Conservation (phyloP, 1,140 invertebrate species). For the Leguminivora glycinivorella region DNA sequence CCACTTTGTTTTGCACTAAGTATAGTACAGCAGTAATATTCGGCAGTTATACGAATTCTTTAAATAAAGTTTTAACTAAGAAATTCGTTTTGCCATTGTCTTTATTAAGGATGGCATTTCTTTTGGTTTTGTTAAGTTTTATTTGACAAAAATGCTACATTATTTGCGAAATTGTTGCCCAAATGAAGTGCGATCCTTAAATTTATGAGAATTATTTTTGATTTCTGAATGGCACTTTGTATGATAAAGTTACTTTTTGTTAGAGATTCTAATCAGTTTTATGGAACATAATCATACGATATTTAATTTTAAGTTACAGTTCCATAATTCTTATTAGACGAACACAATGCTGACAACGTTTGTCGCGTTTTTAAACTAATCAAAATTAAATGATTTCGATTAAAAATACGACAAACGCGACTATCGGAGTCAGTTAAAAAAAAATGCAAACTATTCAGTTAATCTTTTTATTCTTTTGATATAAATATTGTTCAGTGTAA, state of each 20-base stretch:
- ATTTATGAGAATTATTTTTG: background rate
- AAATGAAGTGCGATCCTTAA: background rate
- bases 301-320: background rate
- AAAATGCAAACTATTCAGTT: background rate
- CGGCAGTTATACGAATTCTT: no score
- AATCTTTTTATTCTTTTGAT: background rate
- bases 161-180: background rate
- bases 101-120: background rate
- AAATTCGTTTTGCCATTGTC: background rate
- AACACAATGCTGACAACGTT: background rate
- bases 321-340: background rate
- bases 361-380: background rate
- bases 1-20: no score
- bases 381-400: no score
- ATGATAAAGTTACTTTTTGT: background rate
- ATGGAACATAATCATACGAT: background rate
- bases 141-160: background rate
- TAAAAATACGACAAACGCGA: background rate
- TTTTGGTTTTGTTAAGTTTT: background rate
- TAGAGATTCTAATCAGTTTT: background rate
- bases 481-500: background rate
- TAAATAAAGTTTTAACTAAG: background rate
- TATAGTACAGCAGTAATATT: no score
- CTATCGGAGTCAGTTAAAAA: background rate
- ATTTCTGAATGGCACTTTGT: background rate